Conservation (phyloP, 2,888 invertebrate species). For the Polia nebulosa region DNA sequence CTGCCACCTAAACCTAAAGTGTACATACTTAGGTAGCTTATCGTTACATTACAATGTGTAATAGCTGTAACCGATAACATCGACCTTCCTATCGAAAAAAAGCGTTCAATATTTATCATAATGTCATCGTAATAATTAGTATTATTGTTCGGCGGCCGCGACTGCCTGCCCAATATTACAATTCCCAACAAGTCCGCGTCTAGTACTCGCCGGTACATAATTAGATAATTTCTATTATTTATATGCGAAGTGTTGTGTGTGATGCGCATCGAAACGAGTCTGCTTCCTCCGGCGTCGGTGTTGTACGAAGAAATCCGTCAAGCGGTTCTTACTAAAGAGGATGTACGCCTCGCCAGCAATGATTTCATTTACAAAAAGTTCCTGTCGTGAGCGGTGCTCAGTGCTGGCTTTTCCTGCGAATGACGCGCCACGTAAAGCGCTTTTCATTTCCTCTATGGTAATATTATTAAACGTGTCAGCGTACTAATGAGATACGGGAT, state of each 20-base stretch:
- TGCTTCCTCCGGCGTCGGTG: conserved; percentile 82
- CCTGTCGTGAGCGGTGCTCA: conserved; percentile 76
- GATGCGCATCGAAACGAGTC: conserved; percentile 81
- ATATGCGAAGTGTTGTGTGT: conserved; percentile 85
- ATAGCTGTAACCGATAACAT: conserved; percentile 87
- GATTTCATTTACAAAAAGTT: conserved; percentile 86
- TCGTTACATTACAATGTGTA: conserved; percentile 86
- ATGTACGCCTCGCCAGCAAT: conserved; percentile 81
- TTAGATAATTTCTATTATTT: conserved; percentile 91
- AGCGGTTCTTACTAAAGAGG: conserved; percentile 86
- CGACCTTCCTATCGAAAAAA: conserved; percentile 86
- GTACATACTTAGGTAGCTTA: conserved; percentile 84
- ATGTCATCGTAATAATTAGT: conserved; percentile 82
- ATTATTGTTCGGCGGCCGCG: conserved; percentile 75
- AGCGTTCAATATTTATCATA: conserved; percentile 82
- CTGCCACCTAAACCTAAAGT: conserved; percentile 69
- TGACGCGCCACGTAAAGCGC: conserved; percentile 73
- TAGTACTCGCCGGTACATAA: conserved; percentile 85
- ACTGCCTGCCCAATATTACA: conserved; percentile 74
- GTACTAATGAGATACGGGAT: conserved; percentile 81
- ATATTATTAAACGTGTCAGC: conserved; percentile 83
- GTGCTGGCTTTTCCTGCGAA: conserved; percentile 81
- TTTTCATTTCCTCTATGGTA: conserved; percentile 85
- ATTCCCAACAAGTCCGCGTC: conserved; percentile 81
- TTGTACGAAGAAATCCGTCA: conserved; percentile 82